Evolutionary conservation across 2,888 invertebrate genomes (phyloP), one percentile per base, ranked within the genome.

Genomic region (Rhagium mordax): DNA sequence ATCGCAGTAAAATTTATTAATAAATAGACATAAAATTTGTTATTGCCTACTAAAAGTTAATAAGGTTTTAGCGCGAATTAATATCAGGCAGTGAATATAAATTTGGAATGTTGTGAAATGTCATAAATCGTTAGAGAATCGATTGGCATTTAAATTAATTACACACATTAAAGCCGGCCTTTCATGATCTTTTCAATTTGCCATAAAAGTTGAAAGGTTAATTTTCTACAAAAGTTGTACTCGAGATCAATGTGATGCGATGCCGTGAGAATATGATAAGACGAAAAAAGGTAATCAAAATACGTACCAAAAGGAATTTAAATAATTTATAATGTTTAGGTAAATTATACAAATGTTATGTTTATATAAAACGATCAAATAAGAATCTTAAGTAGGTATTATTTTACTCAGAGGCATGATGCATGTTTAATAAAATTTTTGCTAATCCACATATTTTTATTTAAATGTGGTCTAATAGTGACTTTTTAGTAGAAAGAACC

Each of bases 111-210:
- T 33, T 29, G 51, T 18, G n/a, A 65, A 27, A 24, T 65, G 49
- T 47, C 66, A 24, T 66, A 74, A 74, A 75, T 74, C 60, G 68
- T 57, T 18, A 47, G 60, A 48, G 68, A 73, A 74, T 73, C 59
- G 71, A 70, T 71, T 65, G 15, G 65, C 74, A 78, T 79, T 80
- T 79, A 77, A 81, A 80, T 80, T 81, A 81, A 81, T 81, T 77
- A 77, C 77, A 61, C 68, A 73, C 71, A 75, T 79, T 79, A 78
- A 78, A 73, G 71, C 70, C 72, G 73, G 61, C 66, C 75, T 75
- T 74, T 70, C 72, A 74, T 73, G 73, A 75, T 74, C 76, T 75
- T 72, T 71, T 51, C 61, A 60, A 71, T 77, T 74, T 73, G 75
- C 72, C 74, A 76, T 75, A 77, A 78, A 81, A 79, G 78, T 74